Base-by-base conservation (phyloP, 2,888 invertebrate species). In the Drosophila percnosoma region DNA sequence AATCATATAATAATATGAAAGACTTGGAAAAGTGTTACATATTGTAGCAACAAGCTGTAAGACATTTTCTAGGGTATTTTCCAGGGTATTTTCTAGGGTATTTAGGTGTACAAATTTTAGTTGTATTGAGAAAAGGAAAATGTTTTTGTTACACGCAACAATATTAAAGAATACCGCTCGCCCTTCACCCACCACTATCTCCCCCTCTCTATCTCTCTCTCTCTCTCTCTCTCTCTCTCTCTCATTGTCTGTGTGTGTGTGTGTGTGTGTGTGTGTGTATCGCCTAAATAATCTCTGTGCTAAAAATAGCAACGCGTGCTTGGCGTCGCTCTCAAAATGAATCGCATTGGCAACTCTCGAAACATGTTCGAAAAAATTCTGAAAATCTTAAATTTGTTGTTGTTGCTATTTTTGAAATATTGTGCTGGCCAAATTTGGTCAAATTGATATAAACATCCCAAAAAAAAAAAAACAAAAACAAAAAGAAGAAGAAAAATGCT, bases 291-390 rank as follows among this genome's bases (percentile, higher is more conserved):
- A 86, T 89, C 87, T 90, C 82, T 80, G 65, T 74, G 15, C 90
- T 86, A 91, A 80, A 91, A 90, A 91, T 90, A 90, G 91, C 78
- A 76, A 77, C 82, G 87, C 87, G 87, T 88, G 81, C 82, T 84
- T 72, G 59, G 67, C 60, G 54, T 59, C 64, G 48, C 73, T 66
- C 73, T 61, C 73, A 11, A 57, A 33, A 45, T 40, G 36, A 52
- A 34, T 57, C 45, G n/a, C 61, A 42, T 42, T 31, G 57, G 57
- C 40, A 48, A 54, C n/a, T 68, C 59, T 68, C 70, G 54, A 64
- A 73, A 73, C 38, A 82, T 70, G 51, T 80, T 73, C 67, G 45
- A 73, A 83, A 58, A 62, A 54, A 52, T 66, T 63, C 29, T 18
- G 63, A 74, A 74, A 34, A 53, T 61, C 51, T 48, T 7, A 38